Percentiles rank a stretch among this genome's conserved stretches.
Evolutionary conservation across 2,113 vertebrate genomes (phyloP).

Genomic region (Blennius ocellaris): DNA sequence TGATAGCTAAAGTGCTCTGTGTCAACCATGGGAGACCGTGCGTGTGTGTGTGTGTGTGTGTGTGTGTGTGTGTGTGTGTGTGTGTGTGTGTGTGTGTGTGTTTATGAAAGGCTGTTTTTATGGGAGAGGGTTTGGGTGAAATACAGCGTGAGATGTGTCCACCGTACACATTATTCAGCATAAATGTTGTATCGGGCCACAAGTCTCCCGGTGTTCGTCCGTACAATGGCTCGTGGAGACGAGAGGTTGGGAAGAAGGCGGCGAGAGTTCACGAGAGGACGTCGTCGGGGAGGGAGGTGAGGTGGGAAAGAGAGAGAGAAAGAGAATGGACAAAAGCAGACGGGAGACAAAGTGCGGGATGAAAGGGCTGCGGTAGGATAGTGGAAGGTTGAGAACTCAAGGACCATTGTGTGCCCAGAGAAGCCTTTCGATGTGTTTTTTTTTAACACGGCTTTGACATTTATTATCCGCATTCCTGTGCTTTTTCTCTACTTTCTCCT

Average conservation of each 20-base stretch:
- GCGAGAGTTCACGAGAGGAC: constrained; percentile 29
- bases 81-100: constrained; percentile 29
- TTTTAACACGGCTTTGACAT: constrained; percentile 61
- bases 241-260: constrained; percentile 3
- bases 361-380: not conserved
- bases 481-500: constrained; percentile 22
- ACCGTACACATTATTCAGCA: constrained; percentile 87
- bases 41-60: constrained; percentile 24
- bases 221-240: constrained; percentile 48
- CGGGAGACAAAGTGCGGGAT: not conserved
- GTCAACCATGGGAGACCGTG: constrained; percentile 83
- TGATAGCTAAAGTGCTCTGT: constrained; percentile 93
- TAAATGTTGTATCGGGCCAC: constrained; percentile 84
- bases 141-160: constrained; percentile 78
- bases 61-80: constrained; percentile 20
- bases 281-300: not conserved
- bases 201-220: constrained; percentile 66
- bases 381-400: not conserved
- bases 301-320: too few relatives aligned
- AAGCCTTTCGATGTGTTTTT: constrained; percentile 37
- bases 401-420: not conserved
- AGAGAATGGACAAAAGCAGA: not conserved
- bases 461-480: constrained; percentile 67
- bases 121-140: constrained; percentile 78
- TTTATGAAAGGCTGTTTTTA: constrained; percentile 20